phyloP scores from a whole-genome alignment of 2,113 vertebrate genomes.

The Hypocryptadius cinnamomeus region DNA sequence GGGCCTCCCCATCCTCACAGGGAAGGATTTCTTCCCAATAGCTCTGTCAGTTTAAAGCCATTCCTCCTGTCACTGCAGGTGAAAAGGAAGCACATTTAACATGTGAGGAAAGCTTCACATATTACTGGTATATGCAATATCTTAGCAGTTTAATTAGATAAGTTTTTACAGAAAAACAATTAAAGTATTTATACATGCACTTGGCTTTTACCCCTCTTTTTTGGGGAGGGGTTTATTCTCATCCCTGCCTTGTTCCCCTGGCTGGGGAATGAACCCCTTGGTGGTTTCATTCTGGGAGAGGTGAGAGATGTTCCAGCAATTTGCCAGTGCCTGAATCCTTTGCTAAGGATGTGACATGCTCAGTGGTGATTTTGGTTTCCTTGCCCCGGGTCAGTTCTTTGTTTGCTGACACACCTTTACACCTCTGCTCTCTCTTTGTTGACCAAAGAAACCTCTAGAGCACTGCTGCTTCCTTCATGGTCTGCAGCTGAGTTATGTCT shows the following conservation, averaged over 20 bases:
- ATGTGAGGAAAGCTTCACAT: background rate
- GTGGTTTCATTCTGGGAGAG: background rate
- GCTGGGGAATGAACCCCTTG: background rate
- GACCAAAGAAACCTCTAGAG: background rate
- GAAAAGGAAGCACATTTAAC: background rate
- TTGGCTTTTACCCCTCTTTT: background rate
- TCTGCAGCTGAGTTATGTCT: background rate
- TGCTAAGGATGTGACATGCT: accelerated
- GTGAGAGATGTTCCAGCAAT: background rate
- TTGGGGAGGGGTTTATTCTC: background rate
- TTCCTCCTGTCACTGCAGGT: background rate
- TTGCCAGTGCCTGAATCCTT: background rate
- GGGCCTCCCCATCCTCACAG: background rate
- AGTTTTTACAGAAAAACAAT: background rate
- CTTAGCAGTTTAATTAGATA: background rate
- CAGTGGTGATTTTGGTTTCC: background rate
- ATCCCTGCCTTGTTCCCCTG: background rate
- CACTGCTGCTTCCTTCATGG: background rate
- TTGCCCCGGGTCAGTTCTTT: background rate
- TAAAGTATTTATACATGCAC: background rate
- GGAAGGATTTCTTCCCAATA: accelerated
- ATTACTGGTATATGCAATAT: background rate
- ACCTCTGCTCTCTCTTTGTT: background rate
- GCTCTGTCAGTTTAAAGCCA: background rate
- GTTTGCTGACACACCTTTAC: background rate